These are phyloP conservation scores for Malacosoma neustria DNA, from an alignment of 2,888 invertebrate genomes.

Conservation along the genomic window DNA sequence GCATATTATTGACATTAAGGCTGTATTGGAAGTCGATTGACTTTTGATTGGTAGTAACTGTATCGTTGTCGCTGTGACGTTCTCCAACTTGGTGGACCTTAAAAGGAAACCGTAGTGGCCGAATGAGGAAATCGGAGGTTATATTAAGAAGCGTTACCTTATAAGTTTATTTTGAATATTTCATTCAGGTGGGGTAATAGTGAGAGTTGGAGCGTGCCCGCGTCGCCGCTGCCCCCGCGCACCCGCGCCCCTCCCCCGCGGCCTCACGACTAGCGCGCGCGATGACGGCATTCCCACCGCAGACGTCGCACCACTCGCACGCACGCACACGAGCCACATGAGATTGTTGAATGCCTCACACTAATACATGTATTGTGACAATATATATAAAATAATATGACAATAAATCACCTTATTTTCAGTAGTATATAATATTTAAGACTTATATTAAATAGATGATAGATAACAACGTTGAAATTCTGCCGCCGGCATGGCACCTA, in stretches of 20 bases:
- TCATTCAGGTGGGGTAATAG: constrained; percentile 48
- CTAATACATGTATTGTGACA: neutral
- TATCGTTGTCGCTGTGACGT: no score
- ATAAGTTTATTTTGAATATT: constrained; percentile 4
- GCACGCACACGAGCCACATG: neutral
- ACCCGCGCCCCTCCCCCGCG: constrained; percentile 62
- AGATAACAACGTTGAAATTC: no score
- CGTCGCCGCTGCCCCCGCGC: constrained; percentile 65
- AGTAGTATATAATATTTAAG: no score
- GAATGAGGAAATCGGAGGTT: no score
- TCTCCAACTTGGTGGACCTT: no score
- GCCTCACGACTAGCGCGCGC: constrained; percentile 46
- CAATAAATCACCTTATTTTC: neutral
- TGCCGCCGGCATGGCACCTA: no score
- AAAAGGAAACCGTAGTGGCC: no score
- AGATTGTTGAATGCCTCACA: neutral
- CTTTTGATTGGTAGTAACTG: no score
- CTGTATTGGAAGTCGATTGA: no score
- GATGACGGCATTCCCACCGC: constrained; percentile 2
- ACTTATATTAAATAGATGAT: no score
- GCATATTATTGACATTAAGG: no score
- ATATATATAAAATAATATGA: neutral
- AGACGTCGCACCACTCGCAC: constrained; percentile 8
- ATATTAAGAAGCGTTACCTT: no score
- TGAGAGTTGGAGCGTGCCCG: constrained; percentile 70